These are phyloP conservation scores for Pyralis farinalis DNA, from an alignment of 2,888 invertebrate genomes.

Conservation along the genomic window DNA sequence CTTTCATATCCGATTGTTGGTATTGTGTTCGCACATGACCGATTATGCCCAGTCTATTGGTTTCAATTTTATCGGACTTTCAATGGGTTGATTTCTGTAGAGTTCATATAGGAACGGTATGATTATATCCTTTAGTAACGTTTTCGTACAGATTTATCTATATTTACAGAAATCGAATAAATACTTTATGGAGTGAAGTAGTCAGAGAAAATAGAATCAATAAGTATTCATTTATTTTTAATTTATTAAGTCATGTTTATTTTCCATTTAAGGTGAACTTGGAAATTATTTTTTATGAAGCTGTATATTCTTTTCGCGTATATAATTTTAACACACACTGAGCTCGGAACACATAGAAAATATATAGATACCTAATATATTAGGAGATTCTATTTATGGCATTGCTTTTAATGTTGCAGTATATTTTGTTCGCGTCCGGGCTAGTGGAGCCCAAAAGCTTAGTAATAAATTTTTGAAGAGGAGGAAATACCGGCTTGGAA, in stretches of 20 bases:
- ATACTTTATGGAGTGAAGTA: too few species aligned
- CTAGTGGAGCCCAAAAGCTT: slow-evolving; percentile 6
- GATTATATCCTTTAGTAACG: background rate
- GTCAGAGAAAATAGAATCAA: too few species aligned
- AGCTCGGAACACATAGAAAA: too few species aligned
- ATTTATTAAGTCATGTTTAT: too few species aligned
- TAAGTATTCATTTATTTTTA: too few species aligned
- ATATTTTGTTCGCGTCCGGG: slow-evolving; percentile 4
- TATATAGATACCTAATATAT: background rate
- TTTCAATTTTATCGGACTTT: slow-evolving; percentile 6
- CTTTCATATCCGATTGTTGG: slow-evolving; percentile 6
- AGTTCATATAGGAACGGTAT: background rate
- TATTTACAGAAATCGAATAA: too few species aligned
- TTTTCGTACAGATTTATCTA: too few species aligned
- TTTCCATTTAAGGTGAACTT: too few species aligned
- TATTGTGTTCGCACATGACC: slow-evolving; percentile 8
- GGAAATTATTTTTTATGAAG: too few species aligned
- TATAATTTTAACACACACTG: too few species aligned
- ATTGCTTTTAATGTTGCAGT: background rate
- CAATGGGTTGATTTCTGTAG: background rate
- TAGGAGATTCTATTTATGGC: slow-evolving; percentile 3
- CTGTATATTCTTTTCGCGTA: too few species aligned
- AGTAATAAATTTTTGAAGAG: slow-evolving; percentile 6
- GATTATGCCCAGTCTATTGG: slow-evolving; percentile 8
- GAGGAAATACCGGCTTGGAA: slow-evolving; percentile 4